These are phyloP conservation scores for Silurus glanis DNA, from an alignment of 2,113 vertebrate species.

Conservation along the genomic window DNA sequence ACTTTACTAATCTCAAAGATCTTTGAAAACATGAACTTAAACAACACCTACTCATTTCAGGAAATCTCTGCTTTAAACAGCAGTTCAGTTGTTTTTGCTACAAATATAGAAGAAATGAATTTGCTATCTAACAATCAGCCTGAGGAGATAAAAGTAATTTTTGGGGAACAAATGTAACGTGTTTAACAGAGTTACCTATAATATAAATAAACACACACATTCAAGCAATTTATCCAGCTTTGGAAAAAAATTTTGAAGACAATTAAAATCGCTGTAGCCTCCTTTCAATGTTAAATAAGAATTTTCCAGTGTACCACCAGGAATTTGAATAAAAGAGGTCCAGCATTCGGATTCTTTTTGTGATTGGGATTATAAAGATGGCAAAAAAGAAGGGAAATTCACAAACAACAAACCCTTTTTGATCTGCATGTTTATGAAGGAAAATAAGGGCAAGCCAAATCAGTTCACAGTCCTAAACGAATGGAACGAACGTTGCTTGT, in stretches of 20 bases:
- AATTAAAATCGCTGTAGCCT: background rate
- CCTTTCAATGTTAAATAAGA: background rate
- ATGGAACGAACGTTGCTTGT: background rate
- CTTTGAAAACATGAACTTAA: slow-evolving; percentile 5
- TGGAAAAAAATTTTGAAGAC: background rate
- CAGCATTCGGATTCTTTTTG: background rate
- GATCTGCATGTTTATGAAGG: background rate
- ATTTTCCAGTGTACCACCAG: background rate
- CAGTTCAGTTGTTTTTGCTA: background rate
- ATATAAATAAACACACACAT: background rate
- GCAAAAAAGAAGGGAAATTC: background rate
- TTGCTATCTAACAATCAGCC: background rate
- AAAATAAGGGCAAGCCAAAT: background rate
- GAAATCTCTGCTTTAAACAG: slow-evolving; percentile 5
- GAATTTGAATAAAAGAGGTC: background rate
- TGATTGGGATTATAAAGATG: background rate
- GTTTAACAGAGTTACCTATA: background rate
- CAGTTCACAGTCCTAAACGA: background rate
- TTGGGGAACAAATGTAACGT: too few species aligned
- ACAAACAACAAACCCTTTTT: background rate
- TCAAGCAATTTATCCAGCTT: background rate
- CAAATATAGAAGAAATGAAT: background rate
- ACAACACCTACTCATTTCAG: slow-evolving; percentile 13
- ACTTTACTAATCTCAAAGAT: slow-evolving; percentile 7
- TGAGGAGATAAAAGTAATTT: background rate